phyloP scores from a whole-genome alignment of 2,888 invertebrate genomes.

The Brachyopa scutellaris region DNA sequence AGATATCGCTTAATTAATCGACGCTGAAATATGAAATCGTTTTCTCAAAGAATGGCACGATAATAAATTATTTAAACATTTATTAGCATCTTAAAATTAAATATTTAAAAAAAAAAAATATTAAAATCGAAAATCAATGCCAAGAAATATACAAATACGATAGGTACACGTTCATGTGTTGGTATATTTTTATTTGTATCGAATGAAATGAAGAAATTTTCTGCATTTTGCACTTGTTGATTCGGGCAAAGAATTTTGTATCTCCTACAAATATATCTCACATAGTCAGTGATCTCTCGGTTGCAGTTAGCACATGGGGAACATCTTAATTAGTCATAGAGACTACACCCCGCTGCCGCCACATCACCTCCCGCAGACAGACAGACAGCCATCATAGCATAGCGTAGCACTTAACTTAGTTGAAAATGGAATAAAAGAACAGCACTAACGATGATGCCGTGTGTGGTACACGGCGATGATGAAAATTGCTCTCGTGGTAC shows the following conservation, averaged over 20 bases:
- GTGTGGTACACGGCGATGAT: conserved; percentile 17
- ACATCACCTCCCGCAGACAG: not conserved
- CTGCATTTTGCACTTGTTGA: conserved; percentile 52
- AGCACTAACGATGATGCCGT: conserved; percentile 1
- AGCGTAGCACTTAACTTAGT: conserved; percentile 38
- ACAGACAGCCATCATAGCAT: not conserved
- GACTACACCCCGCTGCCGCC: not conserved
- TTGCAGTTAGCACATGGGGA: conserved; percentile 20
- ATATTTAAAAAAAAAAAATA: not conserved
- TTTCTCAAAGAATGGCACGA: not conserved
- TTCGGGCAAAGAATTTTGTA: conserved; percentile 7
- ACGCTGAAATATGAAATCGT: conserved; percentile 1
- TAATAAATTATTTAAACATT: conserved; percentile 27
- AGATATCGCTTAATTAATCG: conserved; percentile 7
- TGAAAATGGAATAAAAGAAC: not conserved
- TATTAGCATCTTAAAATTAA: conserved; percentile 14
- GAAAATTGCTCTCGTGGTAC: conserved; percentile 39
- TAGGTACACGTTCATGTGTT: too few relatives aligned
- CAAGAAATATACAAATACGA: conserved; percentile 19
- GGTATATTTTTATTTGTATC: too few relatives aligned
- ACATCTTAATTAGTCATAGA: conserved; percentile 57
- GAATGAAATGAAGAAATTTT: not conserved
- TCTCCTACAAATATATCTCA: not conserved
- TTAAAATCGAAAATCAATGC: not conserved
- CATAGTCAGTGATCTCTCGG: not conserved